phyloP scores from a whole-genome alignment of 2,888 invertebrate genomes.

The Ophion obscuratus region DNA sequence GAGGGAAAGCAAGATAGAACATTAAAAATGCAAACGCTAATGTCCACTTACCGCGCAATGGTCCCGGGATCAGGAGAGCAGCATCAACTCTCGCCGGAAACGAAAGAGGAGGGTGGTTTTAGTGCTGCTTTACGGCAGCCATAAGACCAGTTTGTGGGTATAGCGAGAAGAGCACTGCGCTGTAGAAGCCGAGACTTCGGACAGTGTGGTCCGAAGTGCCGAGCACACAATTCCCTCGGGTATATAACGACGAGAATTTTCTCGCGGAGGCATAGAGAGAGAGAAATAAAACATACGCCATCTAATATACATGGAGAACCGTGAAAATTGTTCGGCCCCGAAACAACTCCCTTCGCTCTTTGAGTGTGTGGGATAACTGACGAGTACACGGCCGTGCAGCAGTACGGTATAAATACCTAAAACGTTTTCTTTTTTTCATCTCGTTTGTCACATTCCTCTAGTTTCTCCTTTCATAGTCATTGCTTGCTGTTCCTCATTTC shows the following conservation, averaged over 20 bases:
- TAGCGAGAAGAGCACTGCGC: conserved; percentile 48
- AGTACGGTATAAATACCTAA: conserved; percentile 49
- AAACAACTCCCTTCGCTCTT: conserved; percentile 47
- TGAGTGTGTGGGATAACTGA: conserved; percentile 17
- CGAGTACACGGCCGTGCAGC: conserved; percentile 31
- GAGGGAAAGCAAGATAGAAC: conserved; percentile 1
- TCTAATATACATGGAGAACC: conserved; percentile 56
- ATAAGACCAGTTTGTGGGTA: conserved; percentile 67
- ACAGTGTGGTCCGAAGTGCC: conserved; percentile 41
- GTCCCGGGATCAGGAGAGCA: conserved; percentile 39
- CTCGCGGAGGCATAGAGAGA: conserved; percentile 14
- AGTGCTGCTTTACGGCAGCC: conserved; percentile 66
- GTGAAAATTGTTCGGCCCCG: conserved; percentile 55
- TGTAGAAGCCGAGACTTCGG: conserved; percentile 23
- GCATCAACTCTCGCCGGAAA: conserved; percentile 59
- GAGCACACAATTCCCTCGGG: conserved; percentile 38
- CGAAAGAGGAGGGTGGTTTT: conserved; percentile 61
- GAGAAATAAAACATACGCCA: conserved; percentile 6
- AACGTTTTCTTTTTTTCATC: conserved; percentile 1
- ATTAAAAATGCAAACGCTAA: conserved; percentile 57
- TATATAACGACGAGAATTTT: conserved; percentile 46
- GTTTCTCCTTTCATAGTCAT: conserved; percentile 22
- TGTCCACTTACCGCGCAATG: conserved; percentile 63
- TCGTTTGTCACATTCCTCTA: conserved; percentile 34
- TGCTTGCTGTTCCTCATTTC: conserved; percentile 19